Conservation (phyloP, 2,797 vertebrate species). For the Lutjanus argentimaculatus region DNA sequence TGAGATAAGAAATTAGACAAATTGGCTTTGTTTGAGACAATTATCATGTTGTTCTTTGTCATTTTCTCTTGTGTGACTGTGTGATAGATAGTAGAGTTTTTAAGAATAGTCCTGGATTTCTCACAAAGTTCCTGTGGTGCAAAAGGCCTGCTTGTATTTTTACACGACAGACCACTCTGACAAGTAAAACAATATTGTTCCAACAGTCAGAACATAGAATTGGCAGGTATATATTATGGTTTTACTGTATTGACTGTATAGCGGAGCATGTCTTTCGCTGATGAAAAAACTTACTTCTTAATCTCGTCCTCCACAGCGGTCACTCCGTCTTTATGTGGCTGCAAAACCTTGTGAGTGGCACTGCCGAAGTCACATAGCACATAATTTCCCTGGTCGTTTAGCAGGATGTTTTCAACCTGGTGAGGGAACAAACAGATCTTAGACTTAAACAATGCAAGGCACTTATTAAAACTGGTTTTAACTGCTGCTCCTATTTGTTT, state of each 20-base stretch:
- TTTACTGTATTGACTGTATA: background rate
- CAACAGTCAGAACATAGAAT: background rate
- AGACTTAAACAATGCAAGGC: background rate
- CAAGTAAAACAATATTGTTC: background rate
- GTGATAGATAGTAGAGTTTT: no score
- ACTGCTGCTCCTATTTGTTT: background rate
- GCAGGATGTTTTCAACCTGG: slow-evolving; percentile 97
- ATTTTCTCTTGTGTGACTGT: background rate
- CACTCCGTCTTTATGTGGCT: slow-evolving; percentile 95
- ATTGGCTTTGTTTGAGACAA: background rate
- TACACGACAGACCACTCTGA: background rate
- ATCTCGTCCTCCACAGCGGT: slow-evolving; percentile 98
- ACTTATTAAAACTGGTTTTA: background rate
- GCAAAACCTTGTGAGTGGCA: slow-evolving; percentile 94
- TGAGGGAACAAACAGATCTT: background rate
- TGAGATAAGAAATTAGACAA: background rate
- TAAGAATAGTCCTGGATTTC: slow-evolving; percentile 14
- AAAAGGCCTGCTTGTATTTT: background rate
- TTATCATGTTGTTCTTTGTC: background rate
- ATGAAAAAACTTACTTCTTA: slow-evolving; percentile 89
- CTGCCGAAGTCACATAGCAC: slow-evolving; percentile 99
- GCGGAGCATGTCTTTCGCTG: background rate
- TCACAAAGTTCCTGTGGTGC: background rate
- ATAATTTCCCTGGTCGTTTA: slow-evolving; percentile 95
- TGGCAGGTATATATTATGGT: background rate